Evolutionary conservation across 1,140 invertebrate genomes (phyloP).

Genomic region (Lepidotrigona ventralis): DNA sequence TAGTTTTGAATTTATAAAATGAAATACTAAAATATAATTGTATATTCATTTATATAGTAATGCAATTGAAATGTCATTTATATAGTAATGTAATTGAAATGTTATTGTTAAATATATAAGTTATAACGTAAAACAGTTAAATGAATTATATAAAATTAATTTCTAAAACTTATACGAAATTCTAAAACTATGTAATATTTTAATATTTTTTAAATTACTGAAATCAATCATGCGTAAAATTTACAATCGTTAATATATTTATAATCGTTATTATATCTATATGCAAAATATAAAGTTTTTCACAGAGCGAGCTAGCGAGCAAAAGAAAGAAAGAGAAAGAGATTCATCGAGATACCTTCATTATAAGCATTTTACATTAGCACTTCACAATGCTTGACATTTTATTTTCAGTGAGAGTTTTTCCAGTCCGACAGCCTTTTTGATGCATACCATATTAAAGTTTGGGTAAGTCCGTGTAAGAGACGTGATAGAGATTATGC

Average conservation of each 20-base stretch:
- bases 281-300: slow-evolving; percentile 36
- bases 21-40: too few relatives aligned
- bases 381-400: slow-evolving; percentile 77
- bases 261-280: background rate
- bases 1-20: too few relatives aligned
- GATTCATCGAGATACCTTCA: slow-evolving; percentile 54
- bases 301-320: slow-evolving; percentile 4
- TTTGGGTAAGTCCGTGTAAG: slow-evolving; percentile 85
- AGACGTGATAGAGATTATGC: slow-evolving; percentile 66
- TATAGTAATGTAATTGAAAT: too few relatives aligned
- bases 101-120: too few relatives aligned
- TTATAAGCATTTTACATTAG: slow-evolving; percentile 70
- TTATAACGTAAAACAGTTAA: too few relatives aligned
- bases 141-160: too few relatives aligned
- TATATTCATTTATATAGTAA: too few relatives aligned
- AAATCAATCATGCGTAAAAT: background rate
- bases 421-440: slow-evolving; percentile 85
- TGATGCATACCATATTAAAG: slow-evolving; percentile 86
- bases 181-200: background rate
- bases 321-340: background rate
- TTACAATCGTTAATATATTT: background rate
- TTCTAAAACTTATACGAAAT: too few relatives aligned
- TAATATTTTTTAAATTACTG: background rate
- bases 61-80: too few relatives aligned
- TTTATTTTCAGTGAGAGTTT: slow-evolving; percentile 86